These are phyloP conservation scores for Carlito syrichta DNA, from an alignment of 2,113 vertebrate species.

Conservation along the genomic window DNA sequence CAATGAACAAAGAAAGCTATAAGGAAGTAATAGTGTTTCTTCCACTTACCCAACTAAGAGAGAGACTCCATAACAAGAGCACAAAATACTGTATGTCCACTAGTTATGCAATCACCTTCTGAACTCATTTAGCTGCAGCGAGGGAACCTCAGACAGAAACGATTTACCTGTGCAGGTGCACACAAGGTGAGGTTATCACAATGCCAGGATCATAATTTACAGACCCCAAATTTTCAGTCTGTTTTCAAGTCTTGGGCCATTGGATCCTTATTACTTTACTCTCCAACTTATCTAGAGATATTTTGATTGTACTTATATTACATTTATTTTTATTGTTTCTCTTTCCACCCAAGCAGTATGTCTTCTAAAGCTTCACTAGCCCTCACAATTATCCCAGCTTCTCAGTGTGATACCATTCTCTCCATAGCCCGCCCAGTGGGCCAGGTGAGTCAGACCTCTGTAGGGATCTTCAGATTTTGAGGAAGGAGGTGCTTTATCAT, in stretches of 20 bases:
- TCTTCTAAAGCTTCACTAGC: conserved; percentile 14
- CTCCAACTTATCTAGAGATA: conserved; percentile 1
- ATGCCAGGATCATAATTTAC: neutral
- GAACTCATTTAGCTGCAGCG: neutral
- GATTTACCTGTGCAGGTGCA: neutral
- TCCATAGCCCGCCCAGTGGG: conserved; percentile 16
- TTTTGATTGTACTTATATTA: neutral
- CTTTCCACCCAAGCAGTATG: conserved; percentile 7
- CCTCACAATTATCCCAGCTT: conserved; percentile 26
- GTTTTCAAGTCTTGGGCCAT: neutral
- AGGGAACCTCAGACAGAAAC: neutral
- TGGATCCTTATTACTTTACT: conserved; percentile 37
- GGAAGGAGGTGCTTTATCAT: conserved; percentile 46
- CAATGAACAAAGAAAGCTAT: neutral
- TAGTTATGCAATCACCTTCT: neutral
- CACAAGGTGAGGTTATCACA: neutral
- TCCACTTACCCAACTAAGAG: neutral
- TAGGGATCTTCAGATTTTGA: conserved; percentile 23
- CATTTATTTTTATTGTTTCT: conserved; percentile 45
- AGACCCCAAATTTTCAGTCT: neutral
- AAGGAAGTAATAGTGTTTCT: neutral
- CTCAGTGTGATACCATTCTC: neutral
- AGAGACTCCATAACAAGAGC: neutral
- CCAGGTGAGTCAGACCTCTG: conserved; percentile 36
- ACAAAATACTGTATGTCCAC: neutral